Conservation (phyloP, 2,797 vertebrate species). For the Adelosebastes latens region DNA sequence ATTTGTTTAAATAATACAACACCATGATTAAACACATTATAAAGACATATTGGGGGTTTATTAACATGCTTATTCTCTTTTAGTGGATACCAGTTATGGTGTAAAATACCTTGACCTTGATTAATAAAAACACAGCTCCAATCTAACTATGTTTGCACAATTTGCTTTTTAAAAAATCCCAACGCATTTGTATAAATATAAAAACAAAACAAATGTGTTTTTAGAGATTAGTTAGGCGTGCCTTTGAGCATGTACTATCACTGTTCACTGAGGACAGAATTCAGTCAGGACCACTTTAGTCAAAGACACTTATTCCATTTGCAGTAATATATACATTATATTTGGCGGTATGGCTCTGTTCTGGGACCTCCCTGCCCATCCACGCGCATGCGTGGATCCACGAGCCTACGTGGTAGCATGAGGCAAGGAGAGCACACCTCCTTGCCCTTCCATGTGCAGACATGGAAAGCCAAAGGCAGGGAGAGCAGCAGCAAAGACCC, state of each 20-base stretch:
- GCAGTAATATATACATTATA: too few relatives aligned
- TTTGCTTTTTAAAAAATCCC: background rate
- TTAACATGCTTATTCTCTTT: background rate
- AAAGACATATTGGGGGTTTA: background rate
- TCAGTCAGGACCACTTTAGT: too few relatives aligned
- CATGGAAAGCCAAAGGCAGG: too few relatives aligned
- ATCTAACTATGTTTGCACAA: background rate
- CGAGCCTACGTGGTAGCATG: too few relatives aligned
- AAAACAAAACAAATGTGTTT: background rate
- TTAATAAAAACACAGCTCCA: background rate
- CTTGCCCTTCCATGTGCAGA: too few relatives aligned
- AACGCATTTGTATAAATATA: background rate
- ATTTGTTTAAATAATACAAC: background rate
- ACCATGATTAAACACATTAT: background rate
- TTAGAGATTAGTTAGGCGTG: background rate
- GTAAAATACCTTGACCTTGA: background rate
- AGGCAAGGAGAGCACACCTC: too few relatives aligned
- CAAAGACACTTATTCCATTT: too few relatives aligned
- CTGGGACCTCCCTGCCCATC: too few relatives aligned
- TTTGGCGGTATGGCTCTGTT: too few relatives aligned
- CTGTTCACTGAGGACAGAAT: background rate
- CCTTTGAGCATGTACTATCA: background rate
- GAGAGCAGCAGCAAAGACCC: too few relatives aligned
- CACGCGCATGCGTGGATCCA: too few relatives aligned
- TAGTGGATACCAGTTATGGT: background rate